These are phyloP conservation scores for Lindbergichthys nudifrons DNA, from an alignment of 2,797 vertebrate species.

Conservation along the genomic window DNA sequence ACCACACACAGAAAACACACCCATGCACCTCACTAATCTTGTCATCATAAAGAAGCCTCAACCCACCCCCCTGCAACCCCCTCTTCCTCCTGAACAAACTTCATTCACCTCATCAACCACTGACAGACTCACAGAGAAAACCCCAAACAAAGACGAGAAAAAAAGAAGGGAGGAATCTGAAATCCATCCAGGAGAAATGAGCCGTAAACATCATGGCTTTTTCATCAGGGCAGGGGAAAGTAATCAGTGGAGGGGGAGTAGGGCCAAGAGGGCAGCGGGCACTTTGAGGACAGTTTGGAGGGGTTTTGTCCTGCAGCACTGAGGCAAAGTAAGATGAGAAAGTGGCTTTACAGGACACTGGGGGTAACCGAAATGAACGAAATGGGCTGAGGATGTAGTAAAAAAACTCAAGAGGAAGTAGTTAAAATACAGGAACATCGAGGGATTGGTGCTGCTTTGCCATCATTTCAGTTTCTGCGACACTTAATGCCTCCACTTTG, in stretches of 20 bases:
- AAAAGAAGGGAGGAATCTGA: conserved; percentile 60
- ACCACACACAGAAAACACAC: conserved; percentile 33
- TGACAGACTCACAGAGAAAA: conserved; percentile 30
- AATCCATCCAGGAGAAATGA: conserved; percentile 79
- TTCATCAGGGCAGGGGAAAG: conserved; percentile 61
- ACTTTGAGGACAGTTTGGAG: conserved; percentile 45
- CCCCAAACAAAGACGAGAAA: conserved; percentile 33
- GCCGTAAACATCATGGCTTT: conserved; percentile 70
- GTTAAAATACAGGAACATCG: conserved; percentile 45
- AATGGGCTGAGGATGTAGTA: conserved; percentile 20
- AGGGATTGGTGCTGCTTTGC: not conserved
- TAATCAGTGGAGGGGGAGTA: conserved; percentile 48
- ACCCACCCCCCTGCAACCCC: conserved; percentile 13
- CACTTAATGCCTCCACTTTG: conserved; percentile 24
- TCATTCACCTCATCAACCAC: conserved; percentile 68
- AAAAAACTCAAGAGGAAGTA: conserved; percentile 49
- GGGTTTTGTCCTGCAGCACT: conserved; percentile 39
- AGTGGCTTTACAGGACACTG: conserved; percentile 31
- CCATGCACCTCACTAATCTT: conserved; percentile 64
- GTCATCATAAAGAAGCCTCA: conserved; percentile 46
- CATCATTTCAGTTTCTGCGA: conserved; percentile 22
- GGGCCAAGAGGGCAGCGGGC: conserved; percentile 32
- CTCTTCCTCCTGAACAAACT: conserved; percentile 35
- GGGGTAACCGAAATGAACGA: conserved; percentile 14
- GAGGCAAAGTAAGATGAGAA: conserved; percentile 33